Evolutionary conservation across 2,797 vertebrate genomes (phyloP), one percentile per base, ranked within the genome.

Genomic region (Pristis pectinata): DNA sequence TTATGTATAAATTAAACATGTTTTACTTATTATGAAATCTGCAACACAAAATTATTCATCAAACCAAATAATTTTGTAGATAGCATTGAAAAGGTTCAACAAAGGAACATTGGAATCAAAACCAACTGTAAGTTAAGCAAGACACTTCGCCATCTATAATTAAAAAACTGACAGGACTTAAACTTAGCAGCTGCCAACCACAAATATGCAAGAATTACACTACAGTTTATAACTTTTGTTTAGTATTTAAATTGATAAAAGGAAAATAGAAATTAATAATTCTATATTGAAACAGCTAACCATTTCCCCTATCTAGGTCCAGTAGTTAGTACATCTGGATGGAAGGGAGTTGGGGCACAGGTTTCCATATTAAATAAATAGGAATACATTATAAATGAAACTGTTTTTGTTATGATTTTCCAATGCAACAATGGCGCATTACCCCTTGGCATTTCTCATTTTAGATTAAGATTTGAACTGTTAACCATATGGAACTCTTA

Each of bases 331-430:
- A 34, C 2, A 76, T 53, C 67, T 53, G 70, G 72, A 72, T 41
- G 72, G 70, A 49, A 53, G 30, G 19, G 6, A 72, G 22, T 27
- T 3, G 70, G 70, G 70, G 11, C n/a, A 94, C 37, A 76, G 74
- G 27, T 74, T 67, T 94, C 49, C 27, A 19, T n/a, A 74, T 19
- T 53, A 74, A 94, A 94, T 76, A 53, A 34, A 94, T 76, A 4
- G 15, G 30, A 41, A 53, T n/a, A 30, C 2, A 94, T 94, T 74
- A 49, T 61, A 0, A 76, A 56, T 74, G 59, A 91, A 64, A 91
- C 92, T 49, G 44, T 49, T 74, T 87, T 74, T 72, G 11, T 53
- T 53, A 72, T 94, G 92, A 94, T 74, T 94, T 53, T 94, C 10
- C 70, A 72, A 74, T 49, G 70, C 17, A 61, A 64, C 15, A 22